phyloP scores from a whole-genome alignment of 2,113 vertebrate species.

The Rhabdomys dilectus region DNA sequence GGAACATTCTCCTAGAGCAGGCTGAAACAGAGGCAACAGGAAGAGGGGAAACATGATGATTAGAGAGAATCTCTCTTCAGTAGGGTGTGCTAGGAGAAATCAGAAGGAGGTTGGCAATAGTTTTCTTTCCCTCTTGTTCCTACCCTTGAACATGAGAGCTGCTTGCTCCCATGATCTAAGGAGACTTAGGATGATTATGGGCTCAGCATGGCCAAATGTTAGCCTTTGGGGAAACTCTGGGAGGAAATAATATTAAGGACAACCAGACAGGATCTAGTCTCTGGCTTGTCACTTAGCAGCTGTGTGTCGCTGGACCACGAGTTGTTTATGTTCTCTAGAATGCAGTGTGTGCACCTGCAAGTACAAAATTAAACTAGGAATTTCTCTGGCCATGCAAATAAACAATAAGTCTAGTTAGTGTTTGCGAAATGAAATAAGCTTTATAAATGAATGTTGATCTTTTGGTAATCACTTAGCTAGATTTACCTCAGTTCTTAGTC shows the following conservation, averaged over 20 bases:
- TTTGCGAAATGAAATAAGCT: not conserved
- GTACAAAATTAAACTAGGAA: not conserved
- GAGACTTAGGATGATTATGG: not conserved
- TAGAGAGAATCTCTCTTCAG: not conserved
- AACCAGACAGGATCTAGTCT: not conserved
- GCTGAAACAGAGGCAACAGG: not conserved
- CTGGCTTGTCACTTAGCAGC: not conserved
- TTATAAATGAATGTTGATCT: not conserved
- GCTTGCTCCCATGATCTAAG: not conserved
- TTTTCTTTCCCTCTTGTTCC: not conserved
- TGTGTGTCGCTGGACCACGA: not conserved
- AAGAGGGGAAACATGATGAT: not conserved
- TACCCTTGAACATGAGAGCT: not conserved
- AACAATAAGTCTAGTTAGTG: not conserved
- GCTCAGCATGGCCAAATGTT: not conserved
- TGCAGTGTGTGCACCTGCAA: not conserved
- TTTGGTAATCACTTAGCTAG: not conserved
- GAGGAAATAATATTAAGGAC: not conserved
- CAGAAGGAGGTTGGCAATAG: not conserved
- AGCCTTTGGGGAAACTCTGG: not conserved
- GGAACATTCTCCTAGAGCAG: not conserved
- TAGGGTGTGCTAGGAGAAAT: not conserved
- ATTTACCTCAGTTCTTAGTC: conserved; percentile 1
- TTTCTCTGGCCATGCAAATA: conserved; percentile 8
- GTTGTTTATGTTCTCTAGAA: not conserved